A percentile compares a stretch with the other conserved stretches of the same genome.
Conservation (phyloP, 2,113 vertebrate species). For the Ramphastos sulfuratus region DNA sequence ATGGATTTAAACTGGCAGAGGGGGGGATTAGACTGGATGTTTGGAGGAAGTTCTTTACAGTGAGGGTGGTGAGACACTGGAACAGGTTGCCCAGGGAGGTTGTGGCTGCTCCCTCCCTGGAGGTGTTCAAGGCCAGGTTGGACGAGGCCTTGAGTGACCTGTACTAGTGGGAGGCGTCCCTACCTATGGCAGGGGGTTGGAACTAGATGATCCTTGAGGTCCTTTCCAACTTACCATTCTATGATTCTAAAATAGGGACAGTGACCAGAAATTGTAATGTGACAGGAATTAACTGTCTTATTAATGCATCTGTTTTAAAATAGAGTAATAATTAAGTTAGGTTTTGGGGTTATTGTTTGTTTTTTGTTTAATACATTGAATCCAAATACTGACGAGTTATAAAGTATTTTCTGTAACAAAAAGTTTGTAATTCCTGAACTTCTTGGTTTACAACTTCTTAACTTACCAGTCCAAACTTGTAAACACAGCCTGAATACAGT, state of each 20-base stretch:
- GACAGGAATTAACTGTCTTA: neutral
- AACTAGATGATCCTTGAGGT: too few species aligned
- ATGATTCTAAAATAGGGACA: neutral
- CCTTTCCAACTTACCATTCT: too few species aligned
- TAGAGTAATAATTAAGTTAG: neutral
- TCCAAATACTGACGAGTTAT: neutral
- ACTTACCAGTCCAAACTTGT: neutral
- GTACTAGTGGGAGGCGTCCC: too few species aligned
- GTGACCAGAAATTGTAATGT: neutral
- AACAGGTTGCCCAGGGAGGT: too few species aligned
- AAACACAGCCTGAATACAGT: neutral
- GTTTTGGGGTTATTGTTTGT: neutral
- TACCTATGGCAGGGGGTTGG: too few species aligned
- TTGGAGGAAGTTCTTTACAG: too few species aligned
- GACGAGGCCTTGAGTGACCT: too few species aligned
- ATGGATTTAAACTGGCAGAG: too few species aligned
- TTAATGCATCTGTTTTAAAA: neutral
- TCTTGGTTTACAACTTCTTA: neutral
- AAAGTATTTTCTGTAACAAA: neutral
- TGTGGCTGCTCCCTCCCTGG: too few species aligned
- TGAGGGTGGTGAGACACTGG: too few species aligned
- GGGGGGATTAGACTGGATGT: too few species aligned
- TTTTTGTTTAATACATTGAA: neutral
- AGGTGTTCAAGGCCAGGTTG: too few species aligned
- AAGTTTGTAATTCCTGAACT: neutral